Base-by-base conservation (phyloP, 2,888 invertebrate species). In the Chrysolina oricalcia region DNA sequence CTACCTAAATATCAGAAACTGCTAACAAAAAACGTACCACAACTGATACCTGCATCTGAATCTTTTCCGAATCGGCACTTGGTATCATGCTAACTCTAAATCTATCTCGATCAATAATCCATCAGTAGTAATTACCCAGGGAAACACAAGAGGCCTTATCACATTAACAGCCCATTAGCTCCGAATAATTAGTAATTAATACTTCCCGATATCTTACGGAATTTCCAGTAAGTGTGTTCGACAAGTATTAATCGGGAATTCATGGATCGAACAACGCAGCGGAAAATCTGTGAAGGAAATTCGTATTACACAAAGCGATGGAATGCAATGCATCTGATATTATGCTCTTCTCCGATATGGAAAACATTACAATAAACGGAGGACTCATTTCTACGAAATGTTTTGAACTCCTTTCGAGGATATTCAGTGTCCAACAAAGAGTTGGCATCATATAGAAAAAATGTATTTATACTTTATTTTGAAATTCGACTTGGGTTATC, bases 141-240 rank as follows among this genome's bases (percentile, higher is more conserved):
- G 17, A 59, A 59, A 23, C 27, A 27, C 27, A 35, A 59, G 50
- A 27, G 67, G 48, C 46, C 67, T 67, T 43, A 67, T 67, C 48
- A 23, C 50, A 53, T 68, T 68, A 50, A 68, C 43, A n/a, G 23
- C 21, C 35, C 53, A 68, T 68, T 50, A 68, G 41, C 43, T 35
- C 41, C 27, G 21, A 21, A 53, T 53, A 40, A 67, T 67, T 66
- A 46, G 66, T 48, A 23, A 66, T 66, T 66, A 43, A 66, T 66
- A 46, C 59, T 59, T 35, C 59, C 13, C n/a, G 35, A 2, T 59
- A 27, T n/a, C 59, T 59, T 59, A 15, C 5, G 35, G 59, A 59
- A 35, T 59, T 59, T 59, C 27, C 8, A 13, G 59, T 59, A 59
- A 59, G 59, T 59, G 59, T 59, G 35, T 59, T 59, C 35, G 35